Evolutionary conservation across 2,888 invertebrate genomes (phyloP), one percentile per base, ranked within the genome.

Genomic region (Lymantria dispar): DNA sequence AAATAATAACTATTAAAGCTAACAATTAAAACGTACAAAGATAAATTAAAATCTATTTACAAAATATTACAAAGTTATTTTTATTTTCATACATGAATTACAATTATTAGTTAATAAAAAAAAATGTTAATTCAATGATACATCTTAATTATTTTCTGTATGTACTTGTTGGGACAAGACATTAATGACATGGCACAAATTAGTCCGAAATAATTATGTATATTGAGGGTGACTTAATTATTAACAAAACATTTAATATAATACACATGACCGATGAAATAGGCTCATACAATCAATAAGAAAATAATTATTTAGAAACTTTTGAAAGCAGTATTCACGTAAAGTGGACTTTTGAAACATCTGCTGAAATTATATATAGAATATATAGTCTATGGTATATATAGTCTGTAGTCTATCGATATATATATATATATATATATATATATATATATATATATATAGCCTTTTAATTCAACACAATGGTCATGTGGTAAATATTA

Each of bases 1-100:
- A 64, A 69, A 69, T 85, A 85, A 80, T 82, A 85, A 74, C 88
- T 89, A 90, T 90, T 91, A 91, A 91, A 91, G 90, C 89, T 91
- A 87, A 87, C 71, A 68, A 75, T 74, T 83, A 85, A 85, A 76
- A 83, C 80, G 68, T 75, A 62, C 73, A 64, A 72, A 72, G 77
- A 89, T 88, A 89, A 90, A 86, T 89, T 86, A 87, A 78, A 71
- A 74, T 68, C 73, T 89, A 88, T 90, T 81, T 90, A 91, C 88
- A 90, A 87, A 86, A 87, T 86, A 87, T 88, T 89, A 90, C 89
- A 90, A 72, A 65, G 50, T 15, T 40, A 13, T 31, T 53, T 46
- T 50, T 50, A 50, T 56, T 54, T 58, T 62, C 58, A 57, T 62
- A 66, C 51, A 57, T 50, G 51, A 52, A 58, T 58, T 56, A 62